A percentile compares a stretch with the other conserved stretches of the same genome.
These are phyloP conservation scores for Drosophila conformis DNA, from an alignment of 2,888 invertebrate species.

Conservation along the genomic window DNA sequence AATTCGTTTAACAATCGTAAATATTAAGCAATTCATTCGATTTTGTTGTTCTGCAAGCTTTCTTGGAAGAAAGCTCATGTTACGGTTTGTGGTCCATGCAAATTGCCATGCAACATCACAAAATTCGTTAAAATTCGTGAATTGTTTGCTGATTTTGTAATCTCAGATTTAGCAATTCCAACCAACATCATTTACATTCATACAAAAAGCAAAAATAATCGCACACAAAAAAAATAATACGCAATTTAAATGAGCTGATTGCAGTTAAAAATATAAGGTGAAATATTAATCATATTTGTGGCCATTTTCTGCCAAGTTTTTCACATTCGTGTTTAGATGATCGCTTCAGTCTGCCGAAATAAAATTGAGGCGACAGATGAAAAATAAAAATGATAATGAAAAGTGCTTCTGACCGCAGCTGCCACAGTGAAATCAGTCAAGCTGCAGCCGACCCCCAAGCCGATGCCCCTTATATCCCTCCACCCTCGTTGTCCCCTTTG, in stretches of 20 bases:
- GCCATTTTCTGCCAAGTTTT: background rate
- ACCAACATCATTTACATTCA: background rate
- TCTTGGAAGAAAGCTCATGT: background rate
- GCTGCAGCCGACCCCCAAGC: slow-evolving; percentile 27
- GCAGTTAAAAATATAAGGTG: background rate
- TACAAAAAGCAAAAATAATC: background rate
- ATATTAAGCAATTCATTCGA: background rate
- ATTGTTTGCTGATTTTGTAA: background rate
- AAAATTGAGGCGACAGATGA: slow-evolving; percentile 33
- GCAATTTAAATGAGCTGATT: background rate
- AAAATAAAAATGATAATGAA: slow-evolving; percentile 6
- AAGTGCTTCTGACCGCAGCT: slow-evolving; percentile 34
- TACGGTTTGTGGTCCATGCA: background rate
- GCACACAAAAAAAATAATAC: background rate
- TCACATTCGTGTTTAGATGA: slow-evolving; percentile 3
- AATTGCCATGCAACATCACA: background rate
- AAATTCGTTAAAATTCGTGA: background rate
- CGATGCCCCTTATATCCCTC: background rate
- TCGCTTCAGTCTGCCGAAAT: slow-evolving; percentile 18
- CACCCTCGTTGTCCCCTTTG: background rate
- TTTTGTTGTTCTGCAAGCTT: background rate
- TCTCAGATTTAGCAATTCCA: background rate
- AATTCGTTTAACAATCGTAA: background rate
- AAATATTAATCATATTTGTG: background rate
- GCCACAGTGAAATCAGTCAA: slow-evolving; percentile 48